Base-by-base conservation (phyloP, 2,888 invertebrate species). In the Torymus texanus region DNA sequence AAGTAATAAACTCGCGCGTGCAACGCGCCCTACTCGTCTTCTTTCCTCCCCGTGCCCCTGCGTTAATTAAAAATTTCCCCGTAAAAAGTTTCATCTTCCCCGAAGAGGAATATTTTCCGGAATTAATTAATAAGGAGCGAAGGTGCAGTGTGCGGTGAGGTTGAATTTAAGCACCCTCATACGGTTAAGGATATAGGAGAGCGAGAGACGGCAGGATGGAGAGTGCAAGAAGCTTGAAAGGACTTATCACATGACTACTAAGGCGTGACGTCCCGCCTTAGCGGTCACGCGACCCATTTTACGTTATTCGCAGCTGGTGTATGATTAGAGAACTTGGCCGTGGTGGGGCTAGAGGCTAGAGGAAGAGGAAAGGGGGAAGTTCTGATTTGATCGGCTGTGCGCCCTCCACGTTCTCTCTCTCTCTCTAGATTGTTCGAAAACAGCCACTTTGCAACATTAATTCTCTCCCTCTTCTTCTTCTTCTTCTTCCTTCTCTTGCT, bases 271-370 rank as follows among this genome's bases (percentile, higher is more conserved):
- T 62, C 21, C 56, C 16, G 55, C 14, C 53, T 41, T 56, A 61
- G 24, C 24, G 66, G 78, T 66, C 78, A 72, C 59, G 61, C 66
- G 71, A 77, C 24, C 41, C 16, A 61, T 67, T 78, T 78, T 55
- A 78, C 78, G 65, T 61, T 78, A 66, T 61, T 66, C 66, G 59
- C 72, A 78, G 59, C 78, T 41, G 71, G 59, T 21, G 66, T 72
- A 55, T 55, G 72, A 78, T 78, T 72, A 65, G 66, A 66, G 61
- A 78, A 61, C 78, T 78, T 61, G 66, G 53, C 41, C 41, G 41
- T 41, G 41, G 5, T 8, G 41, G 21, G 21, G 21, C 2, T 8
- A 8, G 41, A 8, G n/a, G n/a, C n/a, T n/a, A n/a, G 41, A 29
- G 2, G 41, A 4, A 8, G 41, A 41, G 41, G 21, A 21, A 8